phyloP scores from a whole-genome alignment of 2,797 vertebrate genomes.

The Acomys russatus region DNA sequence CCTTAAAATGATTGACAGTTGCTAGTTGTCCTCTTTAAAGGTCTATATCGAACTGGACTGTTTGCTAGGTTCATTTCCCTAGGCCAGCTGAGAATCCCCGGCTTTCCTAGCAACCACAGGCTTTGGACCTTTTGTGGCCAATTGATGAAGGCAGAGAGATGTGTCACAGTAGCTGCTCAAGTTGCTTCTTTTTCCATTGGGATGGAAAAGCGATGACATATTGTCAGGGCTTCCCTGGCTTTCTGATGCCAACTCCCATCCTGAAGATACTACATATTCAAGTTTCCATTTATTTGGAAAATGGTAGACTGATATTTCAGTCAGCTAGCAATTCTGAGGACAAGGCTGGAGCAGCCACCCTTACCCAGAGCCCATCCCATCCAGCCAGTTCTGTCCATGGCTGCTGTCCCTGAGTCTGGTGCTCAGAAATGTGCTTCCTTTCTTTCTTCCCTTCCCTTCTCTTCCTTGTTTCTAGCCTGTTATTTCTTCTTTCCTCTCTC shows the following conservation, averaged over 20 bases:
- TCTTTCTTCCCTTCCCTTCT: not conserved
- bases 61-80: not conserved
- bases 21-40: not conserved
- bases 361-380: not conserved
- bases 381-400: not conserved
- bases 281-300: conserved; percentile 54
- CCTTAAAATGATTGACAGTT: not conserved
- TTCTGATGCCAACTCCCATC: conserved; percentile 18
- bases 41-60: not conserved
- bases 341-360: not conserved
- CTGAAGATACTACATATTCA: not conserved
- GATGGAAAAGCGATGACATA: not conserved
- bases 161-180: not conserved
- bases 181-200: not conserved
- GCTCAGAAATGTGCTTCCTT: not conserved
- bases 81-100: not conserved
- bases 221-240: not conserved
- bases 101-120: not conserved
- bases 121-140: not conserved
- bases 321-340: not conserved
- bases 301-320: not conserved
- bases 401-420: not conserved
- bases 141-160: not conserved
- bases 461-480: not conserved
- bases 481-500: too few relatives aligned